Conservation (phyloP, 2,888 invertebrate species). For the Dugesia japonica region DNA sequence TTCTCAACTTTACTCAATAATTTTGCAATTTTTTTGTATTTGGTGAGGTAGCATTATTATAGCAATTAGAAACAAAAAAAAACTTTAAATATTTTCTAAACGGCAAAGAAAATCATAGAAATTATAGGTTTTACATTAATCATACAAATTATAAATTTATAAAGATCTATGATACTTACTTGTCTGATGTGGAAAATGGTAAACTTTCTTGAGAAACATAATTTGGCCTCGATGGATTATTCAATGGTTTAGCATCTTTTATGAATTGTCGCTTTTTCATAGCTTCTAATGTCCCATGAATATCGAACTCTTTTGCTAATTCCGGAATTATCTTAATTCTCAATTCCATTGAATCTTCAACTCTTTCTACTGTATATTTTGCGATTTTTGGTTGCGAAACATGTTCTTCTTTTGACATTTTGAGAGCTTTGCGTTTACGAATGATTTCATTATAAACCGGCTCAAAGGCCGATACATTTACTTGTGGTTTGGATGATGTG, state of each 20-base stretch:
- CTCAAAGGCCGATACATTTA: not conserved
- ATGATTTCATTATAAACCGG: not conserved
- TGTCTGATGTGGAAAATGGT: conserved; percentile 2
- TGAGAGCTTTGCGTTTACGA: not conserved
- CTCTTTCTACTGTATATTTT: not conserved
- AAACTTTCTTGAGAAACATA: not conserved
- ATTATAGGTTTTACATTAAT: too few relatives aligned
- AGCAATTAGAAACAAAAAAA: too few relatives aligned
- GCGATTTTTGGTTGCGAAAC: not conserved
- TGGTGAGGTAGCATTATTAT: too few relatives aligned
- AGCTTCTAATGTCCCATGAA: not conserved
- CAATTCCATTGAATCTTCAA: not conserved
- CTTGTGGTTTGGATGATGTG: not conserved
- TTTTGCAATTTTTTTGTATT: too few relatives aligned
- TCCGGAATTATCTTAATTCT: not conserved
- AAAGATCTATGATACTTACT: too few relatives aligned
- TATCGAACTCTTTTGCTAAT: not conserved
- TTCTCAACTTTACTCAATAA: too few relatives aligned
- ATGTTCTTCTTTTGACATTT: not conserved
- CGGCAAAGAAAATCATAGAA: too few relatives aligned
- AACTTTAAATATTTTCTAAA: too few relatives aligned
- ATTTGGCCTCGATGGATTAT: not conserved
- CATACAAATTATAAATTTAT: too few relatives aligned
- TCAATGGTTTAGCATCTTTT: not conserved
- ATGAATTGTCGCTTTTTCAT: not conserved